phyloP scores from a whole-genome alignment of 2,888 invertebrate species.

The Idaea aversata region DNA sequence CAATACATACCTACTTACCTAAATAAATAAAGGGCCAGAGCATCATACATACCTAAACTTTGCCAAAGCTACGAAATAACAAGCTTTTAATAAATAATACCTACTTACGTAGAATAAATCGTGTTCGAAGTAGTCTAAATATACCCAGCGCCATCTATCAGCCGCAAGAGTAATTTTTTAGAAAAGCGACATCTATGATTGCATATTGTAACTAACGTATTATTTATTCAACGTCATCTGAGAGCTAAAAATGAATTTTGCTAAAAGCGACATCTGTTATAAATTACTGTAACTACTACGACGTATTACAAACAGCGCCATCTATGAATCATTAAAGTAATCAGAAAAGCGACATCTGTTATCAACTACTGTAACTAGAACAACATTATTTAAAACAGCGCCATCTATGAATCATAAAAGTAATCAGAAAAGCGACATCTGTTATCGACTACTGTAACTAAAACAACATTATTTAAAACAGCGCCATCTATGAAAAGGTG shows the following conservation, averaged over 20 bases:
- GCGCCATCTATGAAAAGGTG: background rate
- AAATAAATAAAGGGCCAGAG: no score
- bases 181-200: background rate
- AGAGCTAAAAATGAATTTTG: no score
- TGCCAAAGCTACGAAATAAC: no score
- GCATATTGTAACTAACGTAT: no score
- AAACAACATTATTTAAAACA: background rate
- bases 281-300: background rate
- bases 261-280: background rate
- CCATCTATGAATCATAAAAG: background rate
- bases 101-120: no score
- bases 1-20: no score
- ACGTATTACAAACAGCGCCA: background rate
- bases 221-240: no score
- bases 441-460: background rate
- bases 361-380: background rate
- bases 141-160: constrained; percentile 14
- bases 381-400: background rate
- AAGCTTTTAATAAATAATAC: no score
- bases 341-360: background rate
- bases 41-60: no score
- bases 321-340: background rate
- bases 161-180: background rate
- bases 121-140: background rate
- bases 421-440: background rate